A percentile compares a stretch with the other conserved stretches of the same genome.
Conservation (phyloP, 2,113 vertebrate genomes). For the Gnathochromis pfefferi region DNA sequence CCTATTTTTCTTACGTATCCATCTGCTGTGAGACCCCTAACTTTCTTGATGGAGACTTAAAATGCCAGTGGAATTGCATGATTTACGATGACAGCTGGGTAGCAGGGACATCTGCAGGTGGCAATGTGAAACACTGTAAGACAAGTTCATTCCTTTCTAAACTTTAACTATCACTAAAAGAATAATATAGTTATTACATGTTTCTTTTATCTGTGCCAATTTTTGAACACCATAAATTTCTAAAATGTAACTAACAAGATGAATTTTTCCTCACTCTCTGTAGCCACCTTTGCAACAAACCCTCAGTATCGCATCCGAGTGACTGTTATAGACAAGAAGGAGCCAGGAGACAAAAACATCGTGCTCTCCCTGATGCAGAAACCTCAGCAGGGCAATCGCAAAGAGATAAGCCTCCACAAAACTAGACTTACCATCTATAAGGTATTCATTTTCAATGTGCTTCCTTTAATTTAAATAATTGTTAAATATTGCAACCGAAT, state of each 20-base stretch:
- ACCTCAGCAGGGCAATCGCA: not conserved
- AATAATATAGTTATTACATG: accelerated
- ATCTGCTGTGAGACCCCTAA: not conserved
- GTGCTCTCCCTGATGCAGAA: conserved; percentile 40
- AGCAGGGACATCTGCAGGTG: not conserved
- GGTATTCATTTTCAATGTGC: not conserved
- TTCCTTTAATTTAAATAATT: accelerated
- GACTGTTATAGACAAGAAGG: not conserved
- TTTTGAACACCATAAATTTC: too few species aligned
- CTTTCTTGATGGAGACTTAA: not conserved
- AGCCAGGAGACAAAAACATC: conserved; percentile 21
- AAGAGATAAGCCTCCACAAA: accelerated
- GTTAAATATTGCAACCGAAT: accelerated
- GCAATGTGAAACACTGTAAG: not conserved
- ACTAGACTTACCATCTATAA: not conserved
- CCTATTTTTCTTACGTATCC: accelerated
- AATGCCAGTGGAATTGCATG: conserved; percentile 33
- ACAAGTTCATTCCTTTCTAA: not conserved
- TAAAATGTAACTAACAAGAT: not conserved
- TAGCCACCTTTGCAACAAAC: conserved; percentile 7
- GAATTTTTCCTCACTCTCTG: not conserved
- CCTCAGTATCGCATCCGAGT: conserved; percentile 44
- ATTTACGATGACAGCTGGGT: not conserved
- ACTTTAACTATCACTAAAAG: too few species aligned
- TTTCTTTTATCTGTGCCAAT: accelerated